phyloP scores from a whole-genome alignment of 1,140 invertebrate genomes.

The Coboldia fuscipes region DNA sequence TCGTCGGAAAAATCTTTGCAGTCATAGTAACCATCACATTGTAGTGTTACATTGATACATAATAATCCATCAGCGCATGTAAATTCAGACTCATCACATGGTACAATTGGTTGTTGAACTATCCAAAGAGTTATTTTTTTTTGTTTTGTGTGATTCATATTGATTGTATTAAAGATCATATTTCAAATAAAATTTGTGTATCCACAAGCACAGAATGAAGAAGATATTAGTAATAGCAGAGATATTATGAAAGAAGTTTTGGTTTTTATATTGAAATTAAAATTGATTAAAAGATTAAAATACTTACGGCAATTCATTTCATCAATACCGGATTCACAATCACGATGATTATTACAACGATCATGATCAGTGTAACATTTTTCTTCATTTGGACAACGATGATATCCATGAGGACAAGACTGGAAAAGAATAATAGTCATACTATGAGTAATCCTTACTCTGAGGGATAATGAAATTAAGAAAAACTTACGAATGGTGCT shows the following conservation, averaged over 20 bases:
- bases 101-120: too few relatives aligned
- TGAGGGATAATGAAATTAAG: background rate
- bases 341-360: slow-evolving; percentile 29
- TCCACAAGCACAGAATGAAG: background rate
- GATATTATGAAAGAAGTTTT: background rate
- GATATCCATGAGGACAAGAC: slow-evolving; percentile 14
- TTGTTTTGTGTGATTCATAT: background rate
- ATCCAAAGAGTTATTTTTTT: too few relatives aligned
- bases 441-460: too few relatives aligned
- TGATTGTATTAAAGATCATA: background rate
- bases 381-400: slow-evolving; percentile 13
- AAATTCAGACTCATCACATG: slow-evolving; percentile 33
- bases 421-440: slow-evolving; percentile 4
- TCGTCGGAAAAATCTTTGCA: slow-evolving; percentile 83
- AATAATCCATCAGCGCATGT: slow-evolving; percentile 37
- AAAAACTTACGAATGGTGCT: slow-evolving; percentile 4
- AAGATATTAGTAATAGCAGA: too few relatives aligned
- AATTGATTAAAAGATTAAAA: slow-evolving; percentile 1
- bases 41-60: slow-evolving; percentile 40
- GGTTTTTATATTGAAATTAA: background rate
- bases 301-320: slow-evolving; percentile 33
- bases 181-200: background rate
- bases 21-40: slow-evolving; percentile 73
- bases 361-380: slow-evolving; percentile 14
- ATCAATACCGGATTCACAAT: slow-evolving; percentile 38